Evolutionary conservation across 2,888 invertebrate species (phyloP), one percentile per base, ranked within the genome.

Genomic region (Barypeithes pellucidus): DNA sequence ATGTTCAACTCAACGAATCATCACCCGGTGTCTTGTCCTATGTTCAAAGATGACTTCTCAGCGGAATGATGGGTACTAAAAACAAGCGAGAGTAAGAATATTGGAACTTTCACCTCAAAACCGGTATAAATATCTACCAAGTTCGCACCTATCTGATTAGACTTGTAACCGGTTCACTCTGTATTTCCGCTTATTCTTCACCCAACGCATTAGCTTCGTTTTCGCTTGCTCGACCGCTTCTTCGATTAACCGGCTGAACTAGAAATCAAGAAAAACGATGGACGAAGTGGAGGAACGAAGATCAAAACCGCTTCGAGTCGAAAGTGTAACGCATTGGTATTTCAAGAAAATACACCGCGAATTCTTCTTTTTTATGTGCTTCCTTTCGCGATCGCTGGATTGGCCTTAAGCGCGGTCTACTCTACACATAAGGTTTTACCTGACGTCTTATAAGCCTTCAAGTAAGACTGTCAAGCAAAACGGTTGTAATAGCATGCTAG

Each of bases 211-310:
- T 20, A 60, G 71, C 66, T 66, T 66, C 65, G 66, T 65, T 71
- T 71, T 71, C 65, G 54, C 61, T 33, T 61, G 47, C 33, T 8
- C 22, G 47, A 52, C 72, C 72, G 60, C 66, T 72, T 61, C 73
- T 39, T 57, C 75, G 71, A 75, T 67, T 75, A 75, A 75, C 75
- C 75, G 71, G 75, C 71, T 75, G 75, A 71, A 75, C 75, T 75
- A 75, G 67, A 75, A 73, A 74, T 61, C 43, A 63, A 71, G 61
- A 72, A 63, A 71, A 75, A 71, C 72, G 74, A 60, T 41, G 47
- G 63, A 16, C 57, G 52, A 63, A 24, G 52, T 41, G 47, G 63
- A 16, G 57, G 52, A 63, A 24, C 29, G 52, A 20, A 61, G 61
- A 57, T 29, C 41, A 45, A 61, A 60, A 61, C 41, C 14, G 61